Evolutionary conservation across 2,113 vertebrate genomes (phyloP).

Genomic region (Aramus guarauna): DNA sequence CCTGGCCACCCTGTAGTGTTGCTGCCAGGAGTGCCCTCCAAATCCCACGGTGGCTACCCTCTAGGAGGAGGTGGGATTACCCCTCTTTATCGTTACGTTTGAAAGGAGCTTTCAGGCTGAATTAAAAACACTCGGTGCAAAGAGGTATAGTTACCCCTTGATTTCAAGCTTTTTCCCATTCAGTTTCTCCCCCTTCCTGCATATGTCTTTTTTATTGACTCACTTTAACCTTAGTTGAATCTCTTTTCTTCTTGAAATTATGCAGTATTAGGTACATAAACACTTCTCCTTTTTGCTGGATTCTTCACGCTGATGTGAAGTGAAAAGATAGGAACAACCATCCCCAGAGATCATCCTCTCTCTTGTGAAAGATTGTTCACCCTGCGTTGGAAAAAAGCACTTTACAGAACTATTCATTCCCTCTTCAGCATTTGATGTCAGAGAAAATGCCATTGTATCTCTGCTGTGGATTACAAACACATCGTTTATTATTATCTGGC

Average conservation of each 20-base stretch:
- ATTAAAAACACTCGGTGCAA: not conserved
- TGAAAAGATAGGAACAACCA: not conserved
- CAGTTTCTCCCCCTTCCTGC: not conserved
- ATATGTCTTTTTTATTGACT: not conserved
- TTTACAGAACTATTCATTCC: conserved; percentile 4
- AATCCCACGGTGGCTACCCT: not conserved
- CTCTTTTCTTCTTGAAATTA: not conserved
- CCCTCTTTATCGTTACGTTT: not conserved
- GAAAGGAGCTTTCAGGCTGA: not conserved
- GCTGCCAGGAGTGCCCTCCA: not conserved
- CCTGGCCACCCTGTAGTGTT: not conserved
- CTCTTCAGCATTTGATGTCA: conserved; percentile 15
- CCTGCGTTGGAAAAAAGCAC: not conserved
- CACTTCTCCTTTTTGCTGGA: not conserved
- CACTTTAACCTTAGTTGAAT: not conserved
- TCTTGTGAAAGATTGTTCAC: conserved; percentile 7
- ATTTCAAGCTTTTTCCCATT: not conserved
- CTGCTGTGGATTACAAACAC: conserved; percentile 54
- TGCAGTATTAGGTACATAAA: not conserved
- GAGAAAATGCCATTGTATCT: conserved; percentile 37
- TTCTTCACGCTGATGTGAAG: conserved; percentile 3
- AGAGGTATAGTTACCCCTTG: not conserved
- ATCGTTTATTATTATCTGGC: conserved; percentile 33
- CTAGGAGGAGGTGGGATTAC: not conserved
- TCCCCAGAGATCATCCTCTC: not conserved